These are phyloP conservation scores for Camponotus vicinus DNA, from an alignment of 1,140 invertebrate genomes.

Conservation along the genomic window DNA sequence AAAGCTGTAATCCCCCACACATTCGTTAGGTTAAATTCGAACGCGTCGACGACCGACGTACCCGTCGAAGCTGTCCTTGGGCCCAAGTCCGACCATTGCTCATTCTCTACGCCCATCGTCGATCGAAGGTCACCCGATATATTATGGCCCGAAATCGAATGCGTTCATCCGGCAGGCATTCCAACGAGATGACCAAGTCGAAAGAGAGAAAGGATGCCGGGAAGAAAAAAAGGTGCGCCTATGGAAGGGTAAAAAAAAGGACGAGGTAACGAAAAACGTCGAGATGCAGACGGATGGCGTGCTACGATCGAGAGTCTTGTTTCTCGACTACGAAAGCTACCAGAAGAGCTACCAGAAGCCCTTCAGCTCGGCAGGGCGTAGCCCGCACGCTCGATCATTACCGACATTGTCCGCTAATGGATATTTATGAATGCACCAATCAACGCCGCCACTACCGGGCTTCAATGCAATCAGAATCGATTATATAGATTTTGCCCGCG, in stretches of 20 bases:
- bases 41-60: conserved; percentile 63
- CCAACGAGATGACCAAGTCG: conserved; percentile 76
- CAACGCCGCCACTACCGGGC: conserved; percentile 85
- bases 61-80: conserved; percentile 68
- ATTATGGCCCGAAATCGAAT: conserved; percentile 75
- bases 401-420: conserved; percentile 86
- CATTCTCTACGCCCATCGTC: conserved; percentile 61
- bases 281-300: conserved; percentile 74
- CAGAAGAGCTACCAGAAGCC: conserved; percentile 76
- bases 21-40: conserved; percentile 53
- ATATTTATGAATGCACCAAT: conserved; percentile 87
- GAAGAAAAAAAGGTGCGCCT: conserved; percentile 53
- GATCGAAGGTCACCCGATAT: conserved; percentile 76
- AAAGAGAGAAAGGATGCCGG: conserved; percentile 60
- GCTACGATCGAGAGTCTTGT: conserved; percentile 73
- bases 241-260: conserved; percentile 60
- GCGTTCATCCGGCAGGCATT: conserved; percentile 79
- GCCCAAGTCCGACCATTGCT: conserved; percentile 33
- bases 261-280: conserved; percentile 22
- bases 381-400: conserved; percentile 84
- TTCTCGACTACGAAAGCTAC: conserved; percentile 74
- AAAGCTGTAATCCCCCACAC: conserved; percentile 40
- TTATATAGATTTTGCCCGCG: conserved; percentile 81
- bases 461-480: conserved; percentile 87
- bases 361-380: conserved; percentile 81